Evolutionary conservation across 2,113 vertebrate genomes (phyloP).

Genomic region (Choloepus hoffmanni): DNA sequence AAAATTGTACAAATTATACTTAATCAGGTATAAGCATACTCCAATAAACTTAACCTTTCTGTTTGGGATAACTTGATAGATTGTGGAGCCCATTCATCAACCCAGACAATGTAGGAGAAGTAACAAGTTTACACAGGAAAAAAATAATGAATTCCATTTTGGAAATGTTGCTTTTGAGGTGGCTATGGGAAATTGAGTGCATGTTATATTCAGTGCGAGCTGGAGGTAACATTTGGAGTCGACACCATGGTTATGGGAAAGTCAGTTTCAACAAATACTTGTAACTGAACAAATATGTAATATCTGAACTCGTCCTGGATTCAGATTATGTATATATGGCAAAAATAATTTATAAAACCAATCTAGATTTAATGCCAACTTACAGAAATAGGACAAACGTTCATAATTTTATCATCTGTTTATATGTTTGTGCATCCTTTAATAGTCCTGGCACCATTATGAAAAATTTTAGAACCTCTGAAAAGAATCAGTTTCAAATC

Average conservation of each 20-base stretch:
- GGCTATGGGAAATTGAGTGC: accelerated
- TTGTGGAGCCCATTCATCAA: background rate
- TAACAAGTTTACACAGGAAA: background rate
- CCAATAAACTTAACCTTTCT: background rate
- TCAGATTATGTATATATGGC: background rate
- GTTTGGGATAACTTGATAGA: background rate
- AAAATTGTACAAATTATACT: background rate
- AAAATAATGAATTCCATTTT: background rate
- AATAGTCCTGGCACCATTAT: background rate
- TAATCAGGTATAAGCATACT: background rate
- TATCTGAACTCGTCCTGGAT: background rate
- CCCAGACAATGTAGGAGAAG: background rate
- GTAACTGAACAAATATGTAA: background rate
- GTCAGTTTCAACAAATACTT: background rate
- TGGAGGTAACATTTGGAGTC: background rate
- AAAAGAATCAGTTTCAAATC: background rate
- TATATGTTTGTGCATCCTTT: background rate
- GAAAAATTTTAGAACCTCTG: background rate
- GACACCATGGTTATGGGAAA: background rate
- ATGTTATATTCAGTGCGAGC: background rate
- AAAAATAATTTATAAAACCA: background rate
- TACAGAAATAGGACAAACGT: background rate
- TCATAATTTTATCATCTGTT: background rate
- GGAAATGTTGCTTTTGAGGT: background rate
- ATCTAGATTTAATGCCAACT: background rate